Conservation (phyloP, 2,888 invertebrate species). For the Acrocera orbiculus region DNA sequence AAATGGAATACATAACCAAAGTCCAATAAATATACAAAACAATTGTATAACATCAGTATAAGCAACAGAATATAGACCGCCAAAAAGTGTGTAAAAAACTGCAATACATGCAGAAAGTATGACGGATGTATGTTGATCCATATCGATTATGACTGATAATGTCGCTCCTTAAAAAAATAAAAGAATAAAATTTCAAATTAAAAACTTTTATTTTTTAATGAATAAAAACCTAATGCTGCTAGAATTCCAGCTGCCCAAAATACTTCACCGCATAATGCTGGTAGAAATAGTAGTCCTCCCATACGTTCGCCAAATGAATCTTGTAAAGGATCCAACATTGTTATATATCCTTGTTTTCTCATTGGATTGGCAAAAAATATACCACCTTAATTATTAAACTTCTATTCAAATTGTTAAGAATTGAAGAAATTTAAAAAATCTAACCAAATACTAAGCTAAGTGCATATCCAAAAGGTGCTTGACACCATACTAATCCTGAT, state of each 20-base stretch:
- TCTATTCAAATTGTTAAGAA: not conserved
- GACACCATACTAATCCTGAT: slow-evolving; percentile 87
- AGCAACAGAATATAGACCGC: slow-evolving; percentile 94
- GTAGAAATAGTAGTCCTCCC: slow-evolving; percentile 91
- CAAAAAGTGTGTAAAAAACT: slow-evolving; percentile 92
- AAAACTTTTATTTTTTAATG: not conserved
- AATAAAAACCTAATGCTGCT: slow-evolving; percentile 61
- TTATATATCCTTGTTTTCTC: slow-evolving; percentile 93
- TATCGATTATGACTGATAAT: slow-evolving; percentile 88
- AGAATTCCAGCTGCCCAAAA: slow-evolving; percentile 99
- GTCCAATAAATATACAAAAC: slow-evolving; percentile 92
- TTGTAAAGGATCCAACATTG: slow-evolving; percentile 97
- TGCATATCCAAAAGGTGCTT: slow-evolving; percentile 98
- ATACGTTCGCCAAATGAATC: slow-evolving; percentile 92
- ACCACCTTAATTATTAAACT: slow-evolving; percentile 46
- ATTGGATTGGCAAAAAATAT: slow-evolving; percentile 96
- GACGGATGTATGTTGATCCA: slow-evolving; percentile 83
- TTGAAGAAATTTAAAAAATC: not conserved
- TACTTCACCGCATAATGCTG: slow-evolving; percentile 92
- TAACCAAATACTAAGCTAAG: slow-evolving; percentile 83
- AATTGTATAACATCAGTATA: slow-evolving; percentile 98
- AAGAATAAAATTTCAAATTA: not conserved
- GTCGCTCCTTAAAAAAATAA: slow-evolving; percentile 56
- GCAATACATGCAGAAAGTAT: slow-evolving; percentile 92
- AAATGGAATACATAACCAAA: slow-evolving; percentile 97